These are phyloP conservation scores for Boloria selene DNA, from an alignment of 2,888 invertebrate species.

Conservation along the genomic window DNA sequence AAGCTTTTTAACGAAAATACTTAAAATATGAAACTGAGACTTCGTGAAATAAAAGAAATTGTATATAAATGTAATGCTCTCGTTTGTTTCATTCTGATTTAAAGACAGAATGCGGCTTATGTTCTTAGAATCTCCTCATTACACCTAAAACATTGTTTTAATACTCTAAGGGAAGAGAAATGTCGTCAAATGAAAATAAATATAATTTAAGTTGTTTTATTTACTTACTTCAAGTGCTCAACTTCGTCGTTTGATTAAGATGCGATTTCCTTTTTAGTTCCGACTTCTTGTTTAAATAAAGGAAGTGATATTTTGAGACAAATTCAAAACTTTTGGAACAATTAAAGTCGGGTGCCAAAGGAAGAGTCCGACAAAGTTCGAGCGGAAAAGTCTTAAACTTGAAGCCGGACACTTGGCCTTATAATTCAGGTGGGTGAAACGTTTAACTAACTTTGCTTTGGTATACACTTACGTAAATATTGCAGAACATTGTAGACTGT, in stretches of 20 bases:
- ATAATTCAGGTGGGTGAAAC: constrained; percentile 37
- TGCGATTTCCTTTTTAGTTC: constrained; percentile 15
- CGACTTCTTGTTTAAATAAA: constrained; percentile 16
- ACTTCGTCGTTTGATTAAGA: constrained; percentile 19
- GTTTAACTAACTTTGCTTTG: constrained; percentile 25
- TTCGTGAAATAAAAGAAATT: no score
- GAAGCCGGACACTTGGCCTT: constrained; percentile 53
- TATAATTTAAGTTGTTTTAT: neutral
- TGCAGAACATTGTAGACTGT: constrained; percentile 2
- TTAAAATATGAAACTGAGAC: no score
- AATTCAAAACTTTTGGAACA: constrained; percentile 57
- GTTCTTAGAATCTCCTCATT: neutral
- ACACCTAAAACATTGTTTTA: neutral
- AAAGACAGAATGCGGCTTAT: neutral
- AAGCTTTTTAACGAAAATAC: no score
- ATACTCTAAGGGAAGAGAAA: neutral
- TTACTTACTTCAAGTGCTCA: constrained; percentile 13
- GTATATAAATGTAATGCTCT: no score
- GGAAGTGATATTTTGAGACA: constrained; percentile 27
- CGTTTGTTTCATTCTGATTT: no score
- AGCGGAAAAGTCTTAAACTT: constrained; percentile 48
- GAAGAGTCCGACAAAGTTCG: constrained; percentile 64
- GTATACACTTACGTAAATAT: constrained; percentile 28
- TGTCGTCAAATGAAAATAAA: neutral
- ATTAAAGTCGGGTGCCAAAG: constrained; percentile 70